Percentiles rank a stretch among this genome's conserved stretches.
Conservation (phyloP, 2,888 invertebrate genomes). For the Drosophila eohydei region DNA sequence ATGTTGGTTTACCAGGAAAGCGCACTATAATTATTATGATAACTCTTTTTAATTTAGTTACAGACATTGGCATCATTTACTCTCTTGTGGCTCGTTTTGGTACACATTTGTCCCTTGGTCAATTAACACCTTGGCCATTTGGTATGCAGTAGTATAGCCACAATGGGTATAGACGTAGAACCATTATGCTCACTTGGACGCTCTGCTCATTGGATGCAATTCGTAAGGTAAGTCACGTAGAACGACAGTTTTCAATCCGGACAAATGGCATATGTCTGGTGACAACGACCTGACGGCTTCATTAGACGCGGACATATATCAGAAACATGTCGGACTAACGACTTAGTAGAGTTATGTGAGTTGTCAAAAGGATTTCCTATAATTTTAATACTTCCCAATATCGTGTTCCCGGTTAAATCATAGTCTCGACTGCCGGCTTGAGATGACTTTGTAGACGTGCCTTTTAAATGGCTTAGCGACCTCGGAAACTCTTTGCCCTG, state of each 20-base stretch:
- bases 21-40: not conserved
- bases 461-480: conserved; percentile 8
- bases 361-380: conserved; percentile 75
- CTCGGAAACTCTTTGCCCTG: conserved; percentile 6
- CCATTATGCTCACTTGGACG: conserved; percentile 11
- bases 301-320: conserved; percentile 76
- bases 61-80: conserved; percentile 1
- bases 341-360: conserved; percentile 69
- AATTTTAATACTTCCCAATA: conserved; percentile 60
- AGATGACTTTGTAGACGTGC: conserved; percentile 35
- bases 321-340: conserved; percentile 60
- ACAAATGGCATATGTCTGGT: conserved; percentile 73
- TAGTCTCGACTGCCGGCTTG: conserved; percentile 20
- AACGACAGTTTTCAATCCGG: conserved; percentile 65
- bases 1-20: not conserved
- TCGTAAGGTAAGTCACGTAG: conserved; percentile 83
- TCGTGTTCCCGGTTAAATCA: conserved; percentile 58
- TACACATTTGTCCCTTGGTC: conserved; percentile 5
- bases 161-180: conserved; percentile 13
- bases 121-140: conserved; percentile 1
- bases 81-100: not conserved
- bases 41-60: conserved; percentile 4
- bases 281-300: conserved; percentile 79
- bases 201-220: conserved; percentile 65
- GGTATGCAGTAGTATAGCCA: not conserved